Conservation (phyloP, 1,140 invertebrate genomes). For the Tribolium madens region DNA sequence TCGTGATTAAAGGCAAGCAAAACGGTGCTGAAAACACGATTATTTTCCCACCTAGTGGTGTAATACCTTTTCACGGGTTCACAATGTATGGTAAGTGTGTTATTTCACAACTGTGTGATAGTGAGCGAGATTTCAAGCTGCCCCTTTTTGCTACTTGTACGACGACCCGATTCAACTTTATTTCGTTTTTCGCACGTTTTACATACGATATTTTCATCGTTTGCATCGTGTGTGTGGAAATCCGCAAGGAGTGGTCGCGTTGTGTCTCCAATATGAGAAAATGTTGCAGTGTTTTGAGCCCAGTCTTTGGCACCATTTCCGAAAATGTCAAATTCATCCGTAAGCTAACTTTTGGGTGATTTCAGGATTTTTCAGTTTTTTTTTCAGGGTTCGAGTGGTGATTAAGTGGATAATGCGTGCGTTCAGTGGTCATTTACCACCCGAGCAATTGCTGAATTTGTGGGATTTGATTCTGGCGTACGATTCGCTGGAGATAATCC, state of each 20-base stretch:
- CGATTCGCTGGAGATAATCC: conserved; percentile 90
- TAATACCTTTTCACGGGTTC: conserved; percentile 97
- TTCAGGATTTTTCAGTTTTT: background rate
- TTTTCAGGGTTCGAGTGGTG: conserved; percentile 83
- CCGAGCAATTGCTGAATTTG: conserved; percentile 89
- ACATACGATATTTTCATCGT: conserved; percentile 90
- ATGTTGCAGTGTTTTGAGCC: conserved; percentile 92
- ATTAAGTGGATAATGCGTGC: conserved; percentile 97
- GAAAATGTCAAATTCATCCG: conserved; percentile 89
- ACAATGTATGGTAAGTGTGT: conserved; percentile 90
- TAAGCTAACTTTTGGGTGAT: conserved; percentile 72
- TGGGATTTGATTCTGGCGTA: conserved; percentile 94
- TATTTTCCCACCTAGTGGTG: conserved; percentile 92
- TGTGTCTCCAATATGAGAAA: conserved; percentile 89
- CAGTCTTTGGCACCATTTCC: conserved; percentile 90
- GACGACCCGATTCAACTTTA: conserved; percentile 90
- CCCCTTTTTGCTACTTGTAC: conserved; percentile 94
- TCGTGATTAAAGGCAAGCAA: conserved; percentile 79
- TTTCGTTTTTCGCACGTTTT: conserved; percentile 91
- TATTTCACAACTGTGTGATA: conserved; percentile 4
- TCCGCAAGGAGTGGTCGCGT: conserved; percentile 85
- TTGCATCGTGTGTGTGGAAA: conserved; percentile 93
- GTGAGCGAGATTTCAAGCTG: no score
- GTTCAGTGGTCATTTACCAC: conserved; percentile 93
- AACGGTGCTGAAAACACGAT: conserved; percentile 76